These are phyloP conservation scores for Andrena minutula DNA, from an alignment of 2,888 invertebrate species.

Conservation along the genomic window DNA sequence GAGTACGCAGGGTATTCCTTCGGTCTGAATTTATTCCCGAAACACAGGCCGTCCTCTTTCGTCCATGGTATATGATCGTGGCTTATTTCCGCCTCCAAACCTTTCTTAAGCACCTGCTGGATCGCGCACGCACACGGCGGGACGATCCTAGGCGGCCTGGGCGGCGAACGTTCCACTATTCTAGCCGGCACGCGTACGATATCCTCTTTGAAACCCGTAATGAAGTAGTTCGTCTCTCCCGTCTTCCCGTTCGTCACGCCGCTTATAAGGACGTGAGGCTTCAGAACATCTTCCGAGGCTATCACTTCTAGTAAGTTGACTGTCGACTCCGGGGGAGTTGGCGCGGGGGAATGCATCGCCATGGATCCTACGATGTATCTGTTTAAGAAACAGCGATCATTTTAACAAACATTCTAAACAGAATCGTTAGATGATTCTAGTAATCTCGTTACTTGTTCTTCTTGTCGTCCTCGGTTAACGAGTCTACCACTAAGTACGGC, in stretches of 20 bases:
- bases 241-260: constrained; percentile 66
- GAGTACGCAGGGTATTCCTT: constrained; percentile 63
- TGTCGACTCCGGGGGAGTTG: constrained; percentile 70
- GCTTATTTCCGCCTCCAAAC: constrained; percentile 47
- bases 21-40: constrained; percentile 76
- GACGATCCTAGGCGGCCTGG: constrained; percentile 70
- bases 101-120: constrained; percentile 68
- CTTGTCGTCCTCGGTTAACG: constrained; percentile 66
- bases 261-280: constrained; percentile 65
- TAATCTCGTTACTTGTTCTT: constrained; percentile 64
- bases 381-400: not conserved
- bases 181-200: constrained; percentile 66
- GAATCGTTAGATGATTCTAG: not conserved
- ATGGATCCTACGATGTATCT: constrained; percentile 76
- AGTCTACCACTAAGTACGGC: constrained; percentile 75
- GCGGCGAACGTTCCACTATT: constrained; percentile 49
- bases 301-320: constrained; percentile 69
- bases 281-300: constrained; percentile 72
- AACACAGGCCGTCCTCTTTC: constrained; percentile 70
- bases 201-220: constrained; percentile 71
- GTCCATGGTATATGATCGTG: constrained; percentile 74
- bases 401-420: not conserved
- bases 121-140: constrained; percentile 77
- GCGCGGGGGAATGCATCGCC: constrained; percentile 76
- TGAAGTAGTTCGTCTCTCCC: constrained; percentile 68